phyloP scores from a whole-genome alignment of 2,113 vertebrate species.

The Trogon melanurus region DNA sequence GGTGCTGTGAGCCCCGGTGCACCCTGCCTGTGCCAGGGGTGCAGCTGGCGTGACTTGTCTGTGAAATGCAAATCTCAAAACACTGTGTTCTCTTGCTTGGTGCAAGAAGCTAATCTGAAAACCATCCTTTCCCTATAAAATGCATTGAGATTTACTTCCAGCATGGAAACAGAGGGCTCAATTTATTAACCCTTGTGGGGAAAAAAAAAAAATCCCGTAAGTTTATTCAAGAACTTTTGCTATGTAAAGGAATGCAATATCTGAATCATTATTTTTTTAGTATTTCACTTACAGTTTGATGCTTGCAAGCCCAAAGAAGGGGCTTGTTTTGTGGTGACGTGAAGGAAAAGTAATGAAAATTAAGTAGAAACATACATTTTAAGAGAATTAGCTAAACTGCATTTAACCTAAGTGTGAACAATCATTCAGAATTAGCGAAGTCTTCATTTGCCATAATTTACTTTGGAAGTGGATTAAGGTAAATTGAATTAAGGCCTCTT shows the following conservation, averaged over 20 bases:
- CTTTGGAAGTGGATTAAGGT: slow-evolving; percentile 46
- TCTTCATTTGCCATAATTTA: slow-evolving; percentile 56
- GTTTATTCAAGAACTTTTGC: not conserved
- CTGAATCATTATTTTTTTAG: not conserved
- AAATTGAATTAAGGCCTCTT: slow-evolving; percentile 54
- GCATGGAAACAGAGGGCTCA: not conserved
- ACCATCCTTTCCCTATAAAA: not conserved
- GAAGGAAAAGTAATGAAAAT: slow-evolving; percentile 9
- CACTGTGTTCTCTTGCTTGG: not conserved
- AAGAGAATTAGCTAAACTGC: slow-evolving; percentile 25
- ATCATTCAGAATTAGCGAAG: slow-evolving; percentile 43
- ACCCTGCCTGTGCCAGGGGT: not conserved
- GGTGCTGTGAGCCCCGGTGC: not conserved
- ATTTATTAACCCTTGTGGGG: not conserved
- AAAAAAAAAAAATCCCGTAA: not conserved
- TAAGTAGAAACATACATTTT: not conserved
- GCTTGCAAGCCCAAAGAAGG: not conserved
- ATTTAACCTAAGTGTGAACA: slow-evolving; percentile 50
- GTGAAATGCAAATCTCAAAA: not conserved
- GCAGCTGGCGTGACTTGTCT: not conserved
- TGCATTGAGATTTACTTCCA: not conserved
- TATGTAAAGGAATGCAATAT: not conserved
- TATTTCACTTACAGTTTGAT: not conserved
- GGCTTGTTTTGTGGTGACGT: not conserved
- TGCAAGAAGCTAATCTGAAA: not conserved